phyloP scores from a whole-genome alignment of 1,140 invertebrate genomes.

The Bombus sylvicola region DNA sequence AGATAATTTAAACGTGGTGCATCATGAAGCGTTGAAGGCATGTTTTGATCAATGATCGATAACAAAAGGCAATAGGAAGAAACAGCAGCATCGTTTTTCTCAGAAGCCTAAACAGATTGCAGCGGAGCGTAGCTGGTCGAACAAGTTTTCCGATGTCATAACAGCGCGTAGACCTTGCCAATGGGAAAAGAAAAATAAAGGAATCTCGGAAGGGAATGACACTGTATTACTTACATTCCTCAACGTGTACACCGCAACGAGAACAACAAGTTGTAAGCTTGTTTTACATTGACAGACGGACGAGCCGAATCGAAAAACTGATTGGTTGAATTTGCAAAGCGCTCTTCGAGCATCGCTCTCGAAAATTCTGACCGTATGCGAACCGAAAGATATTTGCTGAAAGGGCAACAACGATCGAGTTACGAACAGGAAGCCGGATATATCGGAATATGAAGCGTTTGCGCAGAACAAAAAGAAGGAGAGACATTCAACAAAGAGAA shows the following conservation, averaged over 20 bases:
- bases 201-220: neutral
- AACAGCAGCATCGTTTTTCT: slow-evolving; percentile 33
- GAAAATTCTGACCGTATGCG: neutral
- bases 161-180: neutral
- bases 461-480: no score
- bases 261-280: neutral
- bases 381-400: neutral
- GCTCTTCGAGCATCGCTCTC: neutral
- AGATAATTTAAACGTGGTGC: no score
- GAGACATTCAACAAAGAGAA: neutral
- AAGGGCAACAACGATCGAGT: neutral
- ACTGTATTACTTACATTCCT: neutral
- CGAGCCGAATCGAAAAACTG: neutral
- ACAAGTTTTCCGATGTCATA: slow-evolving; percentile 53
- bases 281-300: neutral
- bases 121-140: slow-evolving; percentile 34
- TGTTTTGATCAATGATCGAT: neutral
- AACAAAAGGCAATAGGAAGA: neutral
- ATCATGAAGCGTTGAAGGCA: neutral
- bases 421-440: neutral
- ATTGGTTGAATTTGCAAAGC: neutral
- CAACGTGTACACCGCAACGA: neutral
- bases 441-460: no score
- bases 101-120: slow-evolving; percentile 32
- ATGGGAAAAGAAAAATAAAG: neutral